Conservation (phyloP, 2,888 invertebrate species). For the Brachynemurus nebulosus region DNA sequence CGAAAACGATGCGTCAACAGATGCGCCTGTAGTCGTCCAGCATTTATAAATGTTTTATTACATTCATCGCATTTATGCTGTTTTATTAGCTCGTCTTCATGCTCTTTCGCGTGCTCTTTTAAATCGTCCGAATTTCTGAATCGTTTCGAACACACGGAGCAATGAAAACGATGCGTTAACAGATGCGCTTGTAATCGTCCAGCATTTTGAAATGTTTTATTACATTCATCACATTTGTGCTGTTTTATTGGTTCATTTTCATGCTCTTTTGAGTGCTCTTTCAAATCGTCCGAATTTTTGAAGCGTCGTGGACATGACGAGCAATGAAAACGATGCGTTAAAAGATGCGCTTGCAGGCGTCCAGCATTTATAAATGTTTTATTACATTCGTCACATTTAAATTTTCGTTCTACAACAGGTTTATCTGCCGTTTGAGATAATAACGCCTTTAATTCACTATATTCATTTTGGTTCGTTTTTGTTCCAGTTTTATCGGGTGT, state of each 20-base stretch:
- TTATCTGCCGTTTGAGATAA: too few relatives aligned
- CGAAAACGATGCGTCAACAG: conserved; percentile 2
- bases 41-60: conserved; percentile 4
- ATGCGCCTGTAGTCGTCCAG: conserved; percentile 2
- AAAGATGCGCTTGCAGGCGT: background rate
- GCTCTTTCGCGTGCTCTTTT: conserved; percentile 12
- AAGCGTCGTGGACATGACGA: conserved; percentile 3
- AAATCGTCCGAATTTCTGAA: conserved; percentile 5
- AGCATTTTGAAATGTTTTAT: conserved; percentile 2
- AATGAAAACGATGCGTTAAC: conserved; percentile 3
- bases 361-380: background rate
- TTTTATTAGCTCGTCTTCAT: too few relatives aligned
- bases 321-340: conserved; percentile 4
- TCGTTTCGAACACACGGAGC: conserved; percentile 2
- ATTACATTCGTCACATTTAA: background rate
- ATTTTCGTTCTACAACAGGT: background rate
- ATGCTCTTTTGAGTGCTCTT: conserved; percentile 6
- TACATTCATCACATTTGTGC: background rate
- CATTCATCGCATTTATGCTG: conserved; percentile 5
- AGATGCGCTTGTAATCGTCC: conserved; percentile 2
- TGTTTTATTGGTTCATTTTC: background rate
- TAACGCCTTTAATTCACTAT: too few relatives aligned
- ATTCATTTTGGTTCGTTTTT: too few relatives aligned
- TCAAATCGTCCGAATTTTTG: conserved; percentile 4
- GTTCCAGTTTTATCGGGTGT: background rate